These are phyloP conservation scores for Sorex fumeus DNA, from an alignment of 2,113 vertebrate genomes.

Conservation along the genomic window DNA sequence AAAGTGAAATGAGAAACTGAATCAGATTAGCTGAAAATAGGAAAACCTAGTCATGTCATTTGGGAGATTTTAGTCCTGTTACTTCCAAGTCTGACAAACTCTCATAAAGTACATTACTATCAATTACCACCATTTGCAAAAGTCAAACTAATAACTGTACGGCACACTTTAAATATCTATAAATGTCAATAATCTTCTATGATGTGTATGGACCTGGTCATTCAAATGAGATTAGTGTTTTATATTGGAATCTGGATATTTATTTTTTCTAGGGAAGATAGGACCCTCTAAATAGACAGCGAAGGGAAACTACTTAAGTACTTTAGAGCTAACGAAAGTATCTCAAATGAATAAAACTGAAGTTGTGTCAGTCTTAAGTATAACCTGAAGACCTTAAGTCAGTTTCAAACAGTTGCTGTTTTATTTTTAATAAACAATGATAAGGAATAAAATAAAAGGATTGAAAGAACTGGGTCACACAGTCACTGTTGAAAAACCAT, in stretches of 20 bases:
- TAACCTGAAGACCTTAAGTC: not conserved
- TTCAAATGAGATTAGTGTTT: not conserved
- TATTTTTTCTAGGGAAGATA: not conserved
- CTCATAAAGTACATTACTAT: not conserved
- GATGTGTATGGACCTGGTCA: not conserved
- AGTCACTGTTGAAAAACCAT: not conserved
- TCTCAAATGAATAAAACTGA: not conserved
- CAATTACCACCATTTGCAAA: not conserved
- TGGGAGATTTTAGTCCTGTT: not conserved
- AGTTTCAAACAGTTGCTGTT: not conserved
- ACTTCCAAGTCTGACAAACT: slow-evolving; percentile 8
- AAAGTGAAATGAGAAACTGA: slow-evolving; percentile 40
- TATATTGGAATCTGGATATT: not conserved
- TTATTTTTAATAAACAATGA: not conserved
- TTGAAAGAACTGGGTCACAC: not conserved
- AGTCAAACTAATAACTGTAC: not conserved
- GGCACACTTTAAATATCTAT: not conserved
- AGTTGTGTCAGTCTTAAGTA: not conserved
- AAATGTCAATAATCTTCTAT: not conserved
- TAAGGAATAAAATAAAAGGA: not conserved
- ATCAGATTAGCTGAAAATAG: not conserved
- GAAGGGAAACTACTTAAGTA: not conserved
- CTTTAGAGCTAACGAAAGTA: not conserved
- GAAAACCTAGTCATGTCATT: not conserved
- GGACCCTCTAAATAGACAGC: not conserved